A percentile compares a stretch with the other conserved stretches of the same genome.
Evolutionary conservation across 64 coral and sea anemone species (phyloP).

Genomic region (Platygyra sinensis): DNA sequence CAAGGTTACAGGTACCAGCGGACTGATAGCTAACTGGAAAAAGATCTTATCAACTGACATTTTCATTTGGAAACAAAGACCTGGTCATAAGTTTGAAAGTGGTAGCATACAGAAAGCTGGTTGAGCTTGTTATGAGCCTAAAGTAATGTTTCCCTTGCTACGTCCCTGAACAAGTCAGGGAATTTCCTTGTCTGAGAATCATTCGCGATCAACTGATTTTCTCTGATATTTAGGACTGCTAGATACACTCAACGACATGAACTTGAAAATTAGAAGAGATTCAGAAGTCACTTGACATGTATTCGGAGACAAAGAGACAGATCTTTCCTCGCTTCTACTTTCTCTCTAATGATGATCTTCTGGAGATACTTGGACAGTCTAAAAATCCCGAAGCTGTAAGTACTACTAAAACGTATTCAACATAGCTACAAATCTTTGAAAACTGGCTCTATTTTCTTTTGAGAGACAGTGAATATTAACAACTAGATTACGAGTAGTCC

Average conservation of each 20-base stretch:
- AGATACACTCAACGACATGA: slow-evolving; percentile 98
- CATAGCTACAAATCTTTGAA: neutral
- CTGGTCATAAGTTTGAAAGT: too few species aligned
- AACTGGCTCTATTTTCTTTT: neutral
- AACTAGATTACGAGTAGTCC: too few species aligned
- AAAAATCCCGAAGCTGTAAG: slow-evolving; percentile 99
- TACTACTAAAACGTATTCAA: neutral
- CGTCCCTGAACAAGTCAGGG: too few species aligned
- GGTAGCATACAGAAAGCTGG: too few species aligned
- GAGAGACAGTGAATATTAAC: neutral
- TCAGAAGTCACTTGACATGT: slow-evolving; percentile 98
- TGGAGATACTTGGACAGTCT: slow-evolving; percentile 99
- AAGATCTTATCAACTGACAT: too few species aligned
- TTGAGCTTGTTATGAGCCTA: too few species aligned
- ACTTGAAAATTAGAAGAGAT: slow-evolving; percentile 96
- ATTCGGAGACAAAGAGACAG: slow-evolving; percentile 94
- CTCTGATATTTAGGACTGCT: slow-evolving; percentile 63
- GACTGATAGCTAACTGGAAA: too few species aligned
- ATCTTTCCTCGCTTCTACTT: slow-evolving; percentile 99
- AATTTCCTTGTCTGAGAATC: too few species aligned
- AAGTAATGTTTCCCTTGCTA: too few species aligned
- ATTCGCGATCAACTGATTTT: neutral
- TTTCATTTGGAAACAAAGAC: too few species aligned
- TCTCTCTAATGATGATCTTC: slow-evolving; percentile 95
- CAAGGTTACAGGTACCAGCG: too few species aligned